phyloP scores from a whole-genome alignment of 2,113 vertebrate genomes.

The Melanerpes aurifrons region DNA sequence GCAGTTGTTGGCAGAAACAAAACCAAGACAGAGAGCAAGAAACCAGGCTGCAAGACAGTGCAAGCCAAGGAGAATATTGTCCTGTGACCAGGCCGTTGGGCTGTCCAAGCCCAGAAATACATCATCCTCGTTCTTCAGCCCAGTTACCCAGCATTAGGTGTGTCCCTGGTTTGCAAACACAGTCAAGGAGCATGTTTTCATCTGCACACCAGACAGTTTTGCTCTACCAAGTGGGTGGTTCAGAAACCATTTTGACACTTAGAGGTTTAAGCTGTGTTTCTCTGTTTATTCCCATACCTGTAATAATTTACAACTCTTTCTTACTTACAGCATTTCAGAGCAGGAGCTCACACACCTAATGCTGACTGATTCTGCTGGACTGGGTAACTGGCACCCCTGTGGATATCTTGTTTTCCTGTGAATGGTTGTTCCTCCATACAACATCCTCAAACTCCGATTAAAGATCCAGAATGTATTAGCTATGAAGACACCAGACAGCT shows the following conservation, averaged over 20 bases:
- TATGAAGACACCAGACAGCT: conserved; percentile 34
- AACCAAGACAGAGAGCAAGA: neutral
- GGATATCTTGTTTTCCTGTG: conserved; percentile 42
- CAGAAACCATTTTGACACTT: neutral
- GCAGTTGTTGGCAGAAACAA: neutral
- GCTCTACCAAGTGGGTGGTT: neutral
- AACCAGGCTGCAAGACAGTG: neutral
- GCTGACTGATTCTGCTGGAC: conserved; percentile 58
- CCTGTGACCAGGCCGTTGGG: neutral
- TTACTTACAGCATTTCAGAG: conserved; percentile 41
- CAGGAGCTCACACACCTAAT: conserved; percentile 22
- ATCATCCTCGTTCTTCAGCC: neutral
- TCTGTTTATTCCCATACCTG: neutral
- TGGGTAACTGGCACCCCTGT: conserved; percentile 35
- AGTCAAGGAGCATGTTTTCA: neutral
- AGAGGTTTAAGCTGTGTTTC: neutral
- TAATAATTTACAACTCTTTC: neutral
- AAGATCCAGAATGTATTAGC: neutral
- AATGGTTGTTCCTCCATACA: conserved; percentile 18
- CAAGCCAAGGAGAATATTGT: rapidly evolving
- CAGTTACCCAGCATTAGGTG: neutral
- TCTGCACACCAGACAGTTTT: neutral
- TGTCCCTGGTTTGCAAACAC: neutral
- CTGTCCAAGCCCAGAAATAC: neutral
- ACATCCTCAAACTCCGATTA: conserved; percentile 26